phyloP scores from a whole-genome alignment of 1,140 invertebrate species.

The Halesus radiatus region DNA sequence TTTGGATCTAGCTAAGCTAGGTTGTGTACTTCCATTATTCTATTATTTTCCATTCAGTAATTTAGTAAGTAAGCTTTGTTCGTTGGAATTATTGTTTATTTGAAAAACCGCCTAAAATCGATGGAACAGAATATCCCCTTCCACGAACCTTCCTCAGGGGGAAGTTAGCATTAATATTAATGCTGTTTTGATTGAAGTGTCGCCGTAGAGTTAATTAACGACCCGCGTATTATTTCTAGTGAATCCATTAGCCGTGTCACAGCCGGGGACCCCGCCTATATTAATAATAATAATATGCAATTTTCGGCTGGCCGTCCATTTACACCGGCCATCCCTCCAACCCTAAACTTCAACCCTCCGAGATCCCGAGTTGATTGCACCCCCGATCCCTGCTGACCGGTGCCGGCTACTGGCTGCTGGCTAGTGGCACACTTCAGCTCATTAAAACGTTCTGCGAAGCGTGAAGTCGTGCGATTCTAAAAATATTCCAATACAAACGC shows the following conservation, averaged over 20 bases:
- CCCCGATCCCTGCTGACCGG: constrained; percentile 3
- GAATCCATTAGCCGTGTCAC: constrained; percentile 17
- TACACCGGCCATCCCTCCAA: neutral
- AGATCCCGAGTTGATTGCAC: constrained; percentile 20
- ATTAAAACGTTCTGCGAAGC: constrained; percentile 7
- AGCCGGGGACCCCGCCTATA: neutral
- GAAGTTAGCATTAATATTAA: constrained; percentile 9
- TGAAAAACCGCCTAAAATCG: too few species aligned
- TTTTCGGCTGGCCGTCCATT: constrained; percentile 5
- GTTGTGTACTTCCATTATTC: too few species aligned
- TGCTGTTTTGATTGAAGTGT: constrained; percentile 28
- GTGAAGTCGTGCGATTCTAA: neutral
- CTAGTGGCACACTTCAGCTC: neutral
- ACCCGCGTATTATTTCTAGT: constrained; percentile 15
- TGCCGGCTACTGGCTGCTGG: neutral
- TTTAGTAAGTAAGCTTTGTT: too few species aligned
- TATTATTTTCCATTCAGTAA: too few species aligned
- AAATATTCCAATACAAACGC: constrained; percentile 11
- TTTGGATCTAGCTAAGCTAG: too few species aligned
- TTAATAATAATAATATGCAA: constrained; percentile 35
- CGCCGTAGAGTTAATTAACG: constrained; percentile 12
- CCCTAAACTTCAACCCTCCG: neutral
- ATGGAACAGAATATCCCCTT: too few species aligned
- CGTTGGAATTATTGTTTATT: too few species aligned
- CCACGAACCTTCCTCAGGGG: too few species aligned